Conservation (phyloP, 1,140 invertebrate genomes). For the Glossosoma conforme region DNA sequence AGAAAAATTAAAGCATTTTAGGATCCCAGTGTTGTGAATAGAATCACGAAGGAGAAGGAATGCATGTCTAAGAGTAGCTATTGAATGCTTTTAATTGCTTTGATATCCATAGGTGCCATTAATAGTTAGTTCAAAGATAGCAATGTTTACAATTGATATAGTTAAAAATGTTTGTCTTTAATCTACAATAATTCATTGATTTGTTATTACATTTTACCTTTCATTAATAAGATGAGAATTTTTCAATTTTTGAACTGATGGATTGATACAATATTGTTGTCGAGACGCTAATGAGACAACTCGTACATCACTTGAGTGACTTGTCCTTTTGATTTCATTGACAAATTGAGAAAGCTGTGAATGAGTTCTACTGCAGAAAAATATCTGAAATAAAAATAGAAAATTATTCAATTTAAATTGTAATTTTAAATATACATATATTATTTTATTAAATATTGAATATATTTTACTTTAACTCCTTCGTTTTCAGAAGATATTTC, state of each 20-base stretch:
- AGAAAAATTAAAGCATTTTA: too few species aligned
- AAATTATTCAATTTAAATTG: constrained; percentile 27
- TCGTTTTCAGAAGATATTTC: constrained; percentile 46
- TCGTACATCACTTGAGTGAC: constrained; percentile 65
- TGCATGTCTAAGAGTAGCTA: too few species aligned
- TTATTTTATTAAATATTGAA: background rate
- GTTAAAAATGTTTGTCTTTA: too few species aligned
- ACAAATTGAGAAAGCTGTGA: constrained; percentile 95
- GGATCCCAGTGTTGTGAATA: too few species aligned
- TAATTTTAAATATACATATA: background rate
- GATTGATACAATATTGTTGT: constrained; percentile 89
- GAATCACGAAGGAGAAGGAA: too few species aligned
- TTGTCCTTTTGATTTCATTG: constrained; percentile 81
- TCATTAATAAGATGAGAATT: constrained; percentile 88
- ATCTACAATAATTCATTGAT: background rate
- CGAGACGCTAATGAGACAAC: constrained; percentile 88
- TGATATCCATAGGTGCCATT: too few species aligned
- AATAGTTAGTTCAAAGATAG: constrained; percentile 2
- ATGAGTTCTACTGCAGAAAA: constrained; percentile 93
- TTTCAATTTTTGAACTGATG: constrained; percentile 69
- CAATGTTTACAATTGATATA: background rate
- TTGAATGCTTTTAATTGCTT: too few species aligned
- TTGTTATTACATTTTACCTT: constrained; percentile 43
- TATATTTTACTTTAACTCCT: constrained; percentile 7
- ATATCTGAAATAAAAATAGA: constrained; percentile 61